Conservation (phyloP, 2,888 invertebrate genomes). For the Endotricha flammealis region DNA sequence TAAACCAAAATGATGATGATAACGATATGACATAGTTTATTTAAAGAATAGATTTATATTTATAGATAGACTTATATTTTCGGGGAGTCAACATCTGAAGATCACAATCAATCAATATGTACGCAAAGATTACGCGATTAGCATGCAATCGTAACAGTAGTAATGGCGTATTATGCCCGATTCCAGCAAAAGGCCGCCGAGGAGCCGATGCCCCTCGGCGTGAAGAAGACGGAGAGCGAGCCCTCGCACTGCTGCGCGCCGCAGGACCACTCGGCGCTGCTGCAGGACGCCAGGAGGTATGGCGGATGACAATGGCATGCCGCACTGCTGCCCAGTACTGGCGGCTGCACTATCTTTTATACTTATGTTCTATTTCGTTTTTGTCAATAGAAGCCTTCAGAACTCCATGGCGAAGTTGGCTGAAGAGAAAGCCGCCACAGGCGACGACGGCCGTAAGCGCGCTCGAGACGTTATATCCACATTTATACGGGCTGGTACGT, state of each 20-base stretch:
- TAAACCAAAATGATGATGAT: too few relatives aligned
- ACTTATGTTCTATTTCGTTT: conserved; percentile 9
- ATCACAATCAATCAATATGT: too few relatives aligned
- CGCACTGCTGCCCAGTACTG: too few relatives aligned
- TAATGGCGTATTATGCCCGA: too few relatives aligned
- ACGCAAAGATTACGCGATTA: too few relatives aligned
- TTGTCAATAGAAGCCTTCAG: conserved; percentile 72
- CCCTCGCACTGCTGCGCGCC: conserved; percentile 67
- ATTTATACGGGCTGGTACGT: conserved; percentile 78
- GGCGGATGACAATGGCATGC: too few relatives aligned
- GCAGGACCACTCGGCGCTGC: conserved; percentile 67
- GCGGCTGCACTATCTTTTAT: conserved; percentile 14
- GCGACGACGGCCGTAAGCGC: conserved; percentile 74
- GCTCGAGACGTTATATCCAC: conserved; percentile 85
- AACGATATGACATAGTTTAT: too few relatives aligned
- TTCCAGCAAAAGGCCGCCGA: conserved; percentile 31
- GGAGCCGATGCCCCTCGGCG: conserved; percentile 41
- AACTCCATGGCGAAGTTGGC: conserved; percentile 81
- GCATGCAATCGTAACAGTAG: too few relatives aligned
- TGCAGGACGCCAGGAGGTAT: conserved; percentile 77
- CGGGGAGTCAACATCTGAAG: too few relatives aligned
- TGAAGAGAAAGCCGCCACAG: conserved; percentile 69
- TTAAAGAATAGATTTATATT: too few relatives aligned
- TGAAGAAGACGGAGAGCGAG: conserved; percentile 75
- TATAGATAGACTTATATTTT: too few relatives aligned